phyloP scores from a whole-genome alignment of 2,113 vertebrate species.

The Picathartes gymnocephalus region DNA sequence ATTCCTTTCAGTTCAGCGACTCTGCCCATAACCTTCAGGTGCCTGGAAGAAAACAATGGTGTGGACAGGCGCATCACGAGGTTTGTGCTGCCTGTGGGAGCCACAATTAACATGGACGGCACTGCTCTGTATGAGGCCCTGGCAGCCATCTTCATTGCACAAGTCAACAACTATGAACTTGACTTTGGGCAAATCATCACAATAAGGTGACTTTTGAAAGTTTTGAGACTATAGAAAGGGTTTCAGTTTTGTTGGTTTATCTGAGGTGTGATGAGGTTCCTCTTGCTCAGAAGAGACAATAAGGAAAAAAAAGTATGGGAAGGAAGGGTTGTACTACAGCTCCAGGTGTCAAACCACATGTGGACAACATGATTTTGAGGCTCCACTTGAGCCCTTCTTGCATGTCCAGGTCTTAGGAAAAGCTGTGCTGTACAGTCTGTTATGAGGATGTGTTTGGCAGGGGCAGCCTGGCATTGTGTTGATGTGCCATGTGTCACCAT shows the following conservation, averaged over 20 bases:
- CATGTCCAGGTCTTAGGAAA: background rate
- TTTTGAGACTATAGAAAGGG: background rate
- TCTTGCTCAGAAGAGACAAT: background rate
- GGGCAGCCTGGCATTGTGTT: background rate
- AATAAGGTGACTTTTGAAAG: slow-evolving; percentile 81
- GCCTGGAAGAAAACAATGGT: slow-evolving; percentile 89
- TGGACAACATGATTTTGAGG: background rate
- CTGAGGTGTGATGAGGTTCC: background rate
- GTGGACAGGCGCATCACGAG: slow-evolving; percentile 93
- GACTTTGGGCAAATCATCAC: slow-evolving; percentile 97
- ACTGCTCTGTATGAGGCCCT: slow-evolving; percentile 93
- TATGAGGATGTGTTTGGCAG: background rate
- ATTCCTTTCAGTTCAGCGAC: slow-evolving; percentile 85
- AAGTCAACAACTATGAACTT: slow-evolving; percentile 96
- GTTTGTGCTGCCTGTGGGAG: slow-evolving; percentile 92
- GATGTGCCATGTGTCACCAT: background rate
- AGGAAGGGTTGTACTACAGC: background rate
- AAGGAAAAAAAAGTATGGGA: background rate
- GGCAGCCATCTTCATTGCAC: slow-evolving; percentile 96
- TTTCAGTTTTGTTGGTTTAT: background rate
- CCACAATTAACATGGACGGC: slow-evolving; percentile 97
- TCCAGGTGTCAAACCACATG: background rate
- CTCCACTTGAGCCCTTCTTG: background rate
- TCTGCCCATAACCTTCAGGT: slow-evolving; percentile 94
- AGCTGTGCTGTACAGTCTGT: background rate